Evolutionary conservation across 2,888 invertebrate genomes (phyloP), one percentile per base, ranked within the genome.

Genomic region (Cosmia trapezina): DNA sequence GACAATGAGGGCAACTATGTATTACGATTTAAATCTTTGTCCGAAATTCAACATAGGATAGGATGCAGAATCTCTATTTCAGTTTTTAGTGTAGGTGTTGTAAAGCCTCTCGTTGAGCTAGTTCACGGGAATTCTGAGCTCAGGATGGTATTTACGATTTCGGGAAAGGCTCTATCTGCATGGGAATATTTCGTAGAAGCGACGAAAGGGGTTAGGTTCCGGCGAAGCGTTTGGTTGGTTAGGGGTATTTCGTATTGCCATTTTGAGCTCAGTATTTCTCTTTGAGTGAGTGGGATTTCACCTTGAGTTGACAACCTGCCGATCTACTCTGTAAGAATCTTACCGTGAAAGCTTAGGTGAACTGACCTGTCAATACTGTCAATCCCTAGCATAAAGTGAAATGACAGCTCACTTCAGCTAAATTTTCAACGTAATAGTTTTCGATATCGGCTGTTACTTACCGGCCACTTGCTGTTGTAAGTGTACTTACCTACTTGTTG

Each of bases 71-170:
- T n/a, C 11, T n/a, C 51, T 51, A n/a, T 12, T 62, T 33, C 47
- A 62, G 49, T n/a, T 37, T n/a, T 37, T 8, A 43, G n/a, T n/a
- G n/a, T n/a, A n/a, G 17, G 4, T 43, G 43, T 1, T n/a, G 19
- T 28, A 11, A 45, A 66, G n/a, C 60, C 28, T 57, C 57, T 57
- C 28, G 4, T 43, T 65, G n/a, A 1, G 14, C 28, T 43, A 22
- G 33, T 70, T 70, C 19, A 22, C 22, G 19, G 22, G 22, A 69
- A 22, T 54, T 33, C 22, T 22, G 17, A 68, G 33, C 68, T 51
- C 67, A 17, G 12, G 11, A 8, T 70, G 33, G 12, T 22, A 54
- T 54, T 54, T 14, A 54, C 6, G 22, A 2, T 45, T 45, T 54
- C 45, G 4, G 14, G 54, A 54, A 69, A 4, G 33, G 33, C 14